phyloP scores from a whole-genome alignment of 2,113 vertebrate species.

The Otocyon megalotis region DNA sequence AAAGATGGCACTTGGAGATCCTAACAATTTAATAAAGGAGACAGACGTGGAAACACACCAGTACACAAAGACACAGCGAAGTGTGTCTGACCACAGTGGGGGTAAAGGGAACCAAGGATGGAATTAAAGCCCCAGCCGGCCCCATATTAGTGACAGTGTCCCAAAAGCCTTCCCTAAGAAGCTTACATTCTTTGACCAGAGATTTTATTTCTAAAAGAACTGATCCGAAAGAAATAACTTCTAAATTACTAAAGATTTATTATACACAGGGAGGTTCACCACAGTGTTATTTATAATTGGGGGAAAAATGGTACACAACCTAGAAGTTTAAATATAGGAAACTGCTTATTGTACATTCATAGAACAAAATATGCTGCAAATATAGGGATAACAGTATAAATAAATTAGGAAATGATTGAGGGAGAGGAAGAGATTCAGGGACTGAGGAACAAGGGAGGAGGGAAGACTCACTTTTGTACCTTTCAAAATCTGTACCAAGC shows the following conservation, averaged over 20 bases:
- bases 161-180: background rate
- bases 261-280: background rate
- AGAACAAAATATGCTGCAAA: background rate
- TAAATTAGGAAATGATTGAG: background rate
- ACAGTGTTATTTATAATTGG: background rate
- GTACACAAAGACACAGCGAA: background rate
- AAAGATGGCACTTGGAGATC: background rate
- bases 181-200: background rate
- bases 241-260: background rate
- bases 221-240: background rate
- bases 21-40: background rate
- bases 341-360: background rate
- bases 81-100: too few relatives aligned
- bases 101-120: background rate
- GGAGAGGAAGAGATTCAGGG: too few relatives aligned
- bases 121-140: background rate
- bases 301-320: background rate
- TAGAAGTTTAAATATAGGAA: background rate
- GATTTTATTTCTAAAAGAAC: slow-evolving; percentile 38
- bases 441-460: too few relatives aligned
- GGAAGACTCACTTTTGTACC: background rate
- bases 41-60: background rate
- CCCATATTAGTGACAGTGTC: background rate
- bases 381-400: background rate
- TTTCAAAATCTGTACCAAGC: background rate